These are phyloP conservation scores for Emesis furor DNA, from an alignment of 2,888 invertebrate species.

Conservation along the genomic window DNA sequence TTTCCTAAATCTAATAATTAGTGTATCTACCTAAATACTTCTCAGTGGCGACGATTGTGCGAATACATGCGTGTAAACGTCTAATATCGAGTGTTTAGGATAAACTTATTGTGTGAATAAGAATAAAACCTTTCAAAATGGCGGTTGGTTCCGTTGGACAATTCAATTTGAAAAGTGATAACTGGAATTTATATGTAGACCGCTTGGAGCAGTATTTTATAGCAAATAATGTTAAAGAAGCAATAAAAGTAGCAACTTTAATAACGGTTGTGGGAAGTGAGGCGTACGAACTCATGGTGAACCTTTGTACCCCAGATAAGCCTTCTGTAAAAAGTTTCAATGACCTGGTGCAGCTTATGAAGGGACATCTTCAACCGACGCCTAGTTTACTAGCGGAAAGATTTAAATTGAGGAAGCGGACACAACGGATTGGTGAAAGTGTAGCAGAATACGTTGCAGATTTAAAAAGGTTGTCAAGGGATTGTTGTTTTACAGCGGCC, in stretches of 20 bases:
- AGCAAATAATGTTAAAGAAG: background rate
- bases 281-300: slow-evolving; percentile 29
- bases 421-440: background rate
- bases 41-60: no score
- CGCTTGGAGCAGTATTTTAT: background rate
- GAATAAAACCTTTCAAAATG: no score
- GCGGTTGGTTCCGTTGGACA: no score
- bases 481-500: background rate
- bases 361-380: slow-evolving; percentile 17
- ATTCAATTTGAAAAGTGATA: no score
- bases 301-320: slow-evolving; percentile 32
- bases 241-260: background rate
- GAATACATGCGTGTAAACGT: no score
- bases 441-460: background rate
- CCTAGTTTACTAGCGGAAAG: slow-evolving; percentile 26
- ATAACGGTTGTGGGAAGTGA: background rate
- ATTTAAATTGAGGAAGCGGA: slow-evolving; percentile 4
- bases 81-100: no score
- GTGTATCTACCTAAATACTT: no score
- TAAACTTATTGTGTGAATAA: no score
- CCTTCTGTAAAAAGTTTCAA: slow-evolving; percentile 26
- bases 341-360: slow-evolving; percentile 16
- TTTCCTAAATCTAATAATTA: no score
- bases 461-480: background rate
- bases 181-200: no score